phyloP scores from a whole-genome alignment of 53 echinoderm and acorn worm genomes.

The Arbacia lixula region DNA sequence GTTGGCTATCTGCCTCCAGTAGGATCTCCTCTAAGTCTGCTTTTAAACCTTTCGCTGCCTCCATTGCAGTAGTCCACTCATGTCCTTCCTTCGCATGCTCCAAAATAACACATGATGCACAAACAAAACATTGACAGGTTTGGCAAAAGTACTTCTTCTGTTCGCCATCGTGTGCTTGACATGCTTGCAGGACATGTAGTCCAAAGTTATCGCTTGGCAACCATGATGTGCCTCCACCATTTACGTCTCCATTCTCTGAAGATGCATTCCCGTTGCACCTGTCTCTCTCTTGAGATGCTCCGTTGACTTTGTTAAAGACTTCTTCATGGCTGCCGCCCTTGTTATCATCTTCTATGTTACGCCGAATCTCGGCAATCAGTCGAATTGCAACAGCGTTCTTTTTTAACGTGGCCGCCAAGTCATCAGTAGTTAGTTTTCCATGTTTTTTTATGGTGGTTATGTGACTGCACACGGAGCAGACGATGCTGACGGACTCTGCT shows the following conservation, averaged over 20 bases:
- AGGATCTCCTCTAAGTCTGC: neutral
- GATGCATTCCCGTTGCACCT: too few relatives aligned
- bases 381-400: neutral
- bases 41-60: neutral
- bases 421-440: neutral
- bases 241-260: too few relatives aligned
- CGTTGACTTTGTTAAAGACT: neutral
- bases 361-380: too few relatives aligned
- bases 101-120: conserved; percentile 24
- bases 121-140: neutral
- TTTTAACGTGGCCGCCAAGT: neutral
- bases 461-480: neutral
- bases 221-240: too few relatives aligned
- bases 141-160: conserved; percentile 15
- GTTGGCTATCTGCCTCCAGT: neutral
- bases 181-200: neutral
- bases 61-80: neutral
- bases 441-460: neutral
- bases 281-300: neutral
- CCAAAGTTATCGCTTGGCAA: too few relatives aligned
- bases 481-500: neutral
- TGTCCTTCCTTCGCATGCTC: conserved; percentile 9
- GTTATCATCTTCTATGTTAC: neutral
- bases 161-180: neutral
- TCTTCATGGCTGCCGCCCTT: neutral